These are phyloP conservation scores for Augochlorella aurata DNA, from an alignment of 2,888 invertebrate species.

Conservation along the genomic window DNA sequence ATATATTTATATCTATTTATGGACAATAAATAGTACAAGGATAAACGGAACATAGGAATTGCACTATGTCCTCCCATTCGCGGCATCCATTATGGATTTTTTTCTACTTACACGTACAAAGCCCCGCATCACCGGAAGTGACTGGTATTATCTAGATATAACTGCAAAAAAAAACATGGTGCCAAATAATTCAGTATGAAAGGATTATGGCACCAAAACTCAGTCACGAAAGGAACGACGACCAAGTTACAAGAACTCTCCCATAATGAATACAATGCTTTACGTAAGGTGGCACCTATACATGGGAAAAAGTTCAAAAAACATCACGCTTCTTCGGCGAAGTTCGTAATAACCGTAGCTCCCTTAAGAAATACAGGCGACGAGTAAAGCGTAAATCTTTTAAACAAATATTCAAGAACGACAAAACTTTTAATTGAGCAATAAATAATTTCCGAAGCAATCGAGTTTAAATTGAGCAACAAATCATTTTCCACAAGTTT, in stretches of 20 bases:
- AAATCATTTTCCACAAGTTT: not conserved
- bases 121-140: constrained; percentile 8
- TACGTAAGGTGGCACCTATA: constrained; percentile 42
- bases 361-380: not conserved
- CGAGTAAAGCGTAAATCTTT: not conserved
- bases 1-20: too few species aligned
- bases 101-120: not conserved
- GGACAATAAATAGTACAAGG: not conserved
- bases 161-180: not conserved
- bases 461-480: too few species aligned
- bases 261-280: constrained; percentile 55
- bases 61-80: not conserved
- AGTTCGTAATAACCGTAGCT: constrained; percentile 16
- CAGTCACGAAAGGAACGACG: constrained; percentile 51
- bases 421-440: too few species aligned
- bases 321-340: constrained; percentile 21
- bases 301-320: constrained; percentile 48
- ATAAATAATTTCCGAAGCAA: not conserved
- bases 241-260: constrained; percentile 47
- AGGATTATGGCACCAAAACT: constrained; percentile 54
- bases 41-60: not conserved
- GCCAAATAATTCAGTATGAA: constrained; percentile 38
- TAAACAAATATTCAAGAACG: not conserved
- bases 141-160: constrained; percentile 15
- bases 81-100: constrained; percentile 3